These are phyloP conservation scores for Phragmatobia fuliginosa DNA, from an alignment of 2,888 invertebrate species.

Conservation along the genomic window DNA sequence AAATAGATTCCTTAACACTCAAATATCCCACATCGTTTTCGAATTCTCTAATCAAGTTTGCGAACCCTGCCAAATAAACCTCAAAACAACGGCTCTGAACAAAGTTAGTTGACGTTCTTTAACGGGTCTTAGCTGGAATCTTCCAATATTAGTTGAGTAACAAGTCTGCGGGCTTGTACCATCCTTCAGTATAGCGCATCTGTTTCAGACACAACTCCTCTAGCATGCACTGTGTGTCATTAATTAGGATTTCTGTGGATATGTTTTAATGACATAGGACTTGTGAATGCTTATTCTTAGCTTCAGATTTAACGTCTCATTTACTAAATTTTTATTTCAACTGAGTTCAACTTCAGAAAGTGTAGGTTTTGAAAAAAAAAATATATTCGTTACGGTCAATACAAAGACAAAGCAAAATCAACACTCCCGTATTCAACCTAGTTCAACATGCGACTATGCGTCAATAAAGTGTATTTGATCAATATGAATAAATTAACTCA, in stretches of 20 bases:
- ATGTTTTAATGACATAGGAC: constrained; percentile 20
- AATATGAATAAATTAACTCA: neutral
- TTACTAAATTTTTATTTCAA: neutral
- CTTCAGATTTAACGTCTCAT: neutral
- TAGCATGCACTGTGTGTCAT: constrained; percentile 28
- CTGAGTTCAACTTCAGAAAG: neutral
- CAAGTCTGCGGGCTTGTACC: constrained; percentile 17
- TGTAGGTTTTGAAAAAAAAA: neutral
- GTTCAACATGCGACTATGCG: neutral
- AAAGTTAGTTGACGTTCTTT: constrained; percentile 35
- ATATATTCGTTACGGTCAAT: neutral
- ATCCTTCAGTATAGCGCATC: constrained; percentile 8
- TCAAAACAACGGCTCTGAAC: constrained; percentile 17
- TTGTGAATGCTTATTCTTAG: neutral
- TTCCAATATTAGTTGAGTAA: constrained; percentile 36
- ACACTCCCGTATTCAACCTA: neutral
- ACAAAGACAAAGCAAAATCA: neutral
- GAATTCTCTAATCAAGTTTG: constrained; percentile 10
- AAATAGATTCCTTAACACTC: too few species aligned
- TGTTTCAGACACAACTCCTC: constrained; percentile 33
- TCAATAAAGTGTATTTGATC: neutral
- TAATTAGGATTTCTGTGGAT: constrained; percentile 31
- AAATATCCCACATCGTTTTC: neutral
- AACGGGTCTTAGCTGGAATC: constrained; percentile 26
- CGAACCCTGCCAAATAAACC: constrained; percentile 12